Conservation (phyloP, 2,888 invertebrate genomes). For the Polylopha cassiicola region DNA sequence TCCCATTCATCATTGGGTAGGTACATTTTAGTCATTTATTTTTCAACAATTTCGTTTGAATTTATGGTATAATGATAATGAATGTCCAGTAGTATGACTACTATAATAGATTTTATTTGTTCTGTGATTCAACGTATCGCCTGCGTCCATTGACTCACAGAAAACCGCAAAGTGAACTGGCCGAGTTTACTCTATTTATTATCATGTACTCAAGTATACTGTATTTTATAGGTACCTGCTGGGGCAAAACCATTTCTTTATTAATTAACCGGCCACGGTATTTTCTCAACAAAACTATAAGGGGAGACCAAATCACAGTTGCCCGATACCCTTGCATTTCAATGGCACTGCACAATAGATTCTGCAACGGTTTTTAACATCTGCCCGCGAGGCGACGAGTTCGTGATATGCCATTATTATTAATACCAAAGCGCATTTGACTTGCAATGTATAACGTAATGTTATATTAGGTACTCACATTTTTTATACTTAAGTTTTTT, state of each 20-base stretch:
- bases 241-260: too few species aligned
- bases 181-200: slow-evolving; percentile 24
- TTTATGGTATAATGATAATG: too few species aligned
- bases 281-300: slow-evolving; percentile 35
- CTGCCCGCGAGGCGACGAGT: slow-evolving; percentile 44
- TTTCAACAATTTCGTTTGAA: too few species aligned
- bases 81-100: too few species aligned
- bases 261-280: slow-evolving; percentile 3
- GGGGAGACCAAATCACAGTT: slow-evolving; percentile 63
- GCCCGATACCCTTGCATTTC: slow-evolving; percentile 45
- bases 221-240: not conserved
- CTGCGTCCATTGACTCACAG: slow-evolving; percentile 41
- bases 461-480: not conserved
- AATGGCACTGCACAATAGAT: slow-evolving; percentile 50
- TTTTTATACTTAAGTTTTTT: slow-evolving; percentile 19
- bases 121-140: slow-evolving; percentile 15
- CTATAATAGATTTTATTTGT: too few species aligned
- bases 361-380: slow-evolving; percentile 74
- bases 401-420: slow-evolving; percentile 46
- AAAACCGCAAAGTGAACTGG: slow-evolving; percentile 36
- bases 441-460: slow-evolving; percentile 18
- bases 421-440: slow-evolving; percentile 32
- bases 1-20: too few species aligned
- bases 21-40: too few species aligned
- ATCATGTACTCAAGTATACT: not conserved